These are phyloP conservation scores for Macrotrachela quadricornifera DNA, from an alignment of 1,140 invertebrate genomes.

Conservation along the genomic window DNA sequence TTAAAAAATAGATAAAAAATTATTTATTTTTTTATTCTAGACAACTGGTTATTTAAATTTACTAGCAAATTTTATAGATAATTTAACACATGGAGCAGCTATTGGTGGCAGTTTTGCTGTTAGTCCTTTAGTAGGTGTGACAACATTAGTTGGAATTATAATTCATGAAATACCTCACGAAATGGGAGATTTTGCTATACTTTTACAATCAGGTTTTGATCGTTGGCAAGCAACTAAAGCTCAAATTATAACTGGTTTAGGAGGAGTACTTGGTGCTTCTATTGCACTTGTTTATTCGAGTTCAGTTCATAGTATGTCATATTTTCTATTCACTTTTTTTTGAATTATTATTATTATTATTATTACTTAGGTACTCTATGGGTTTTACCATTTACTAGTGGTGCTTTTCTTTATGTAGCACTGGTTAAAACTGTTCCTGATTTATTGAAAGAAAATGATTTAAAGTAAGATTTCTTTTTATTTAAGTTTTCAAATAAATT, in stretches of 20 bases:
- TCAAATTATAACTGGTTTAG: constrained; percentile 54
- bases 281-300: constrained; percentile 39
- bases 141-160: constrained; percentile 78
- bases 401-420: constrained; percentile 39
- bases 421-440: constrained; percentile 77
- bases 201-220: constrained; percentile 63
- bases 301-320: no score
- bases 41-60: constrained; percentile 77
- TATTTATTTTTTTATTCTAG: constrained; percentile 27
- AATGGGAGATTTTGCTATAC: constrained; percentile 84
- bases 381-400: constrained; percentile 37
- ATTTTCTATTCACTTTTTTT: no score
- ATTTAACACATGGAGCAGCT: constrained; percentile 86
- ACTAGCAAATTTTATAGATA: constrained; percentile 81
- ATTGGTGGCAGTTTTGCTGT: constrained; percentile 83
- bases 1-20: neutral
- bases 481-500: no score
- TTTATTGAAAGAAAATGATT: constrained; percentile 53
- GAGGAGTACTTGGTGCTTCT: constrained; percentile 63
- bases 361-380: constrained; percentile 37
- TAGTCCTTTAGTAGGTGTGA: constrained; percentile 42
- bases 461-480: constrained; percentile 11
- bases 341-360: no score
- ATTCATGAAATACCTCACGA: constrained; percentile 95
- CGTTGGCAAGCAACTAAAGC: constrained; percentile 76